A percentile compares a stretch with the other conserved stretches of the same genome.
Conservation (phyloP, 2,797 vertebrate genomes). For the Sphenodon punctatus region DNA sequence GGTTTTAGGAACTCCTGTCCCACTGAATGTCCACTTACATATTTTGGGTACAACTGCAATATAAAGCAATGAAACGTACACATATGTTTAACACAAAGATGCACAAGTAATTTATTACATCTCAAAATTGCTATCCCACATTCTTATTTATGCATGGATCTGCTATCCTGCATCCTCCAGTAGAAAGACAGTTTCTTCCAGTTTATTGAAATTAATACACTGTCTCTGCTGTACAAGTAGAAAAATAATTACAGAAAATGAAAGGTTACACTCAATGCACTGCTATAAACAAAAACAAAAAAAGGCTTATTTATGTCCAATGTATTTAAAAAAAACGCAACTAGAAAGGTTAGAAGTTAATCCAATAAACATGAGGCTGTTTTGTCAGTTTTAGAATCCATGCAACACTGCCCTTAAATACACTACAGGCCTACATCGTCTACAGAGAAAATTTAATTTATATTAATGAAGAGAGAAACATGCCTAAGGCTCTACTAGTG, state of each 20-base stretch:
- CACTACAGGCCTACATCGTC: neutral
- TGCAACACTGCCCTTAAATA: neutral
- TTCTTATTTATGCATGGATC: too few species aligned
- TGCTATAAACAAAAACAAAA: conserved; percentile 6
- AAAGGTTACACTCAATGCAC: conserved; percentile 36
- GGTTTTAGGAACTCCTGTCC: too few species aligned
- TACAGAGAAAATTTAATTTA: conserved; percentile 44
- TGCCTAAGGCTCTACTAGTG: conserved; percentile 31
- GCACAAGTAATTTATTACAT: neutral
- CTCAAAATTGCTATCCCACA: conserved; percentile 6
- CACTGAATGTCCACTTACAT: too few species aligned
- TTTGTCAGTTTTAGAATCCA: conserved; percentile 11
- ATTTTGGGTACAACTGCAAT: too few species aligned
- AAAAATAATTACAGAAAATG: conserved; percentile 58
- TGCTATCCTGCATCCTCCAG: too few species aligned
- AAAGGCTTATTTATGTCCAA: conserved; percentile 23
- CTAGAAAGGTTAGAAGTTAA: conserved; percentile 52
- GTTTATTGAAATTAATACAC: conserved; percentile 18
- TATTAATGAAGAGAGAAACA: conserved; percentile 47
- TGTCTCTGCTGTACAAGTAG: conserved; percentile 31
- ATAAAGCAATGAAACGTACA: neutral
- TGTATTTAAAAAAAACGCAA: conserved; percentile 35
- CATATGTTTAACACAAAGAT: neutral
- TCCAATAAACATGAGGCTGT: conserved; percentile 30
- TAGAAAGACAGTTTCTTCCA: conserved; percentile 31